These are phyloP conservation scores for Datnioides undecimradiatus DNA, from an alignment of 2,113 vertebrate genomes.

Conservation along the genomic window DNA sequence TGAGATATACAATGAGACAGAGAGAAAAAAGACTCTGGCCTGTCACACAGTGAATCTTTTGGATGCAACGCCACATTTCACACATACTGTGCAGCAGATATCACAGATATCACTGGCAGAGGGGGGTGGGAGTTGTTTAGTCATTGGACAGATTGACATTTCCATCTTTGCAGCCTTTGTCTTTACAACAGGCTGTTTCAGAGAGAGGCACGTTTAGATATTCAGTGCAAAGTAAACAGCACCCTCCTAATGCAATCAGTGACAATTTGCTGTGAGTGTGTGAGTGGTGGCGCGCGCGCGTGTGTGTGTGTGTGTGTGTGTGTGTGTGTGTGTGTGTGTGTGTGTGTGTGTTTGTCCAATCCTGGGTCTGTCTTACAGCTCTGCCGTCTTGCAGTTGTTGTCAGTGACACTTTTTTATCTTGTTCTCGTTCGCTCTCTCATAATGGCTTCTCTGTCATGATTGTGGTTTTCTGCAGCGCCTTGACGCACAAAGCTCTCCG, in stretches of 20 bases:
- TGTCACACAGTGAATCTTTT: conserved; percentile 13
- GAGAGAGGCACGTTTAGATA: conserved; percentile 42
- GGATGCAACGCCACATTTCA: conserved; percentile 22
- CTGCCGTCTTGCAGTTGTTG: conserved; percentile 33
- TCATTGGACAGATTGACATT: conserved; percentile 58
- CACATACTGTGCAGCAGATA: conserved; percentile 33
- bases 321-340: conserved; percentile 15
- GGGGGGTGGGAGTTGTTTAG: conserved; percentile 44
- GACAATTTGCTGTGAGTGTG: conserved; percentile 49
- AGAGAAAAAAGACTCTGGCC: not conserved
- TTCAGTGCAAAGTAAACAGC: conserved; percentile 57
- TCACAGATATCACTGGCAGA: conserved; percentile 26
- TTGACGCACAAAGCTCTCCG: conserved; percentile 57
- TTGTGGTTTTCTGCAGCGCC: conserved; percentile 65
- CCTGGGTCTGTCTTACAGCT: conserved; percentile 30
- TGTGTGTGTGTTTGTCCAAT: conserved; percentile 41
- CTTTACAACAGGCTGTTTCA: conserved; percentile 44
- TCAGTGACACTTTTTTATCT: conserved; percentile 57
- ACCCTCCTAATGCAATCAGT: conserved; percentile 50
- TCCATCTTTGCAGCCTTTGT: conserved; percentile 65
- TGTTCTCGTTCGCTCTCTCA: conserved; percentile 57
- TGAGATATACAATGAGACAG: not conserved
- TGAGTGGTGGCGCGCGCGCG: not conserved
- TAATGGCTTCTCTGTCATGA: conserved; percentile 68
- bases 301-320: conserved; percentile 47